Evolutionary conservation across 2,797 vertebrate genomes (phyloP).

Genomic region (Sebastes aleutianus): DNA sequence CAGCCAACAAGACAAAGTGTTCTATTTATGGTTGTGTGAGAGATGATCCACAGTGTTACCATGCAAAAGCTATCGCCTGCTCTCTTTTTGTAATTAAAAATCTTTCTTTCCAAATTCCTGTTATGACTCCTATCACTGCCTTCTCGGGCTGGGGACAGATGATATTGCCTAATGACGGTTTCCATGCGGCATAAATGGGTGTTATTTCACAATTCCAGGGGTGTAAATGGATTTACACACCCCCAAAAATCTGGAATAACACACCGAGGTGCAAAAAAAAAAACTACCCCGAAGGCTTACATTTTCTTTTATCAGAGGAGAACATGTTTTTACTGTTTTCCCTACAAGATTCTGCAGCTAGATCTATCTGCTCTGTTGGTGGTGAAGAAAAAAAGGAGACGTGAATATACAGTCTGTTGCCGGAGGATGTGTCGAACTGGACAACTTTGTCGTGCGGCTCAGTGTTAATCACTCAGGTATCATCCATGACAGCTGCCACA

Average conservation of each 20-base stretch:
- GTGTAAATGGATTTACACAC: constrained; percentile 46
- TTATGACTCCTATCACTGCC: constrained; percentile 22
- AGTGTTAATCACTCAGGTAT: constrained; percentile 26
- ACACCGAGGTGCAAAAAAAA: constrained; percentile 1
- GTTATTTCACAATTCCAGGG: constrained; percentile 35
- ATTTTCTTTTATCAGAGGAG: neutral
- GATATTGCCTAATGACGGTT: constrained; percentile 34
- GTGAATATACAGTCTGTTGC: neutral
- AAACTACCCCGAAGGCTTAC: neutral
- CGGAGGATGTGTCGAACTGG: constrained; percentile 7
- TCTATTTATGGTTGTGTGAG: constrained; percentile 34
- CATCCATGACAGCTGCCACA: constrained; percentile 14
- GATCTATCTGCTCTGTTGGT: neutral
- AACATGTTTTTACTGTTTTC: constrained; percentile 17
- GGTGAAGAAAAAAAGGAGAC: neutral
- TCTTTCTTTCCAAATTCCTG: constrained; percentile 23
- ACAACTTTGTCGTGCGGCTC: neutral
- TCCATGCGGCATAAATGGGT: constrained; percentile 4
- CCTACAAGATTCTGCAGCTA: neutral
- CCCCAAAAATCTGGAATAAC: constrained; percentile 29
- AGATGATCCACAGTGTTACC: constrained; percentile 28
- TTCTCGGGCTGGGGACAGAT: constrained; percentile 16
- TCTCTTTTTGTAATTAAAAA: constrained; percentile 49
- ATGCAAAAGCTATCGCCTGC: constrained; percentile 42
- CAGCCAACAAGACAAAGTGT: constrained; percentile 2